Evolutionary conservation across 2,797 vertebrate species (phyloP).

Genomic region (Squalus acanthias): DNA sequence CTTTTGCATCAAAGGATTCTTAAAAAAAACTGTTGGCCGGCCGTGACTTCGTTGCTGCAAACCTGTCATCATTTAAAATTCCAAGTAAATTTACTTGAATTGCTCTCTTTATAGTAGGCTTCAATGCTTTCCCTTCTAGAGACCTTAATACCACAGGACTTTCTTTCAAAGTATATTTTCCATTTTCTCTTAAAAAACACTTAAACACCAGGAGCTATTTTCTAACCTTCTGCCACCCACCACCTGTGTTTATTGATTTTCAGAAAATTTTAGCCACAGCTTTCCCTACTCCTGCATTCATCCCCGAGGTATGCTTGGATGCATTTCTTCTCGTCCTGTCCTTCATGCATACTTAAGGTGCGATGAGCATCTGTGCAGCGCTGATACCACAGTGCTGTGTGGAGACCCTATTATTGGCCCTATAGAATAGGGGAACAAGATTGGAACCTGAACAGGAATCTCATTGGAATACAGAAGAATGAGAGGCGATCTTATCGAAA

Average conservation of each 20-base stretch:
- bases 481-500: too few species aligned
- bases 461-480: too few species aligned
- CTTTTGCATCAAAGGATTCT: neutral
- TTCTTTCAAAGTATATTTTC: neutral
- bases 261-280: neutral
- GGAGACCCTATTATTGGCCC: neutral
- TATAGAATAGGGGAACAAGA: neutral
- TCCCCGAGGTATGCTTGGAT: neutral
- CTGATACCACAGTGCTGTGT: neutral
- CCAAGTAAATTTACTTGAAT: neutral
- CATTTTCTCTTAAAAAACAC: neutral
- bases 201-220: neutral
- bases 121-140: neutral
- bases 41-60: neutral
- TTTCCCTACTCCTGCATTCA: neutral
- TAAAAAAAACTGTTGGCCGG: neutral
- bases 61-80: neutral
- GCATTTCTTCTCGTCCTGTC: neutral
- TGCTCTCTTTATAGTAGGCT: neutral
- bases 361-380: neutral
- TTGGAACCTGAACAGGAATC: neutral
- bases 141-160: neutral
- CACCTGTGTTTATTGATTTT: neutral
- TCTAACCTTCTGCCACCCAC: neutral
- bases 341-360: neutral